Evolutionary conservation across 2,888 invertebrate species (phyloP).

Genomic region (Eupsilia transversa): DNA sequence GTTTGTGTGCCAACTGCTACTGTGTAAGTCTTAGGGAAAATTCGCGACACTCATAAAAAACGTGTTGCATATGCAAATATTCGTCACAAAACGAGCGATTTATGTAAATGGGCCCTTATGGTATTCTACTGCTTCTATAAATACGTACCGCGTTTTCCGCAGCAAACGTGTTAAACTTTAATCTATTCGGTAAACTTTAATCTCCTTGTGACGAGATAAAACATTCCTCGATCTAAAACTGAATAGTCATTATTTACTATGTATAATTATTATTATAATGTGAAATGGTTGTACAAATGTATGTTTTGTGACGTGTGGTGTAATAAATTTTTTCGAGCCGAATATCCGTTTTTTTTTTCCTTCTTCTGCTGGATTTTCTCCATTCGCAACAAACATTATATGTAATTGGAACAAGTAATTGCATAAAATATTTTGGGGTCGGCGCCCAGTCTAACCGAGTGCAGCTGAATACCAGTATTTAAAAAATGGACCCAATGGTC

Average conservation of each 20-base stretch:
- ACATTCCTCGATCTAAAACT: slow-evolving; percentile 70
- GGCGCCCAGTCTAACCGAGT: too few relatives aligned
- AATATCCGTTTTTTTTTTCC: slow-evolving; percentile 36
- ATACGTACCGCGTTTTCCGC: slow-evolving; percentile 6
- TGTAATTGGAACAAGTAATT: too few relatives aligned
- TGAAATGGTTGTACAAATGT: slow-evolving; percentile 85
- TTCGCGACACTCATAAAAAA: neutral
- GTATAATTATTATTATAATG: slow-evolving; percentile 75
- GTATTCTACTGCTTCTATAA: neutral
- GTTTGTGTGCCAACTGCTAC: slow-evolving; percentile 9
- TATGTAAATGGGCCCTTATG: neutral
- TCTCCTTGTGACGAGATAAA: slow-evolving; percentile 64
- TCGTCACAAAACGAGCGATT: slow-evolving; percentile 12
- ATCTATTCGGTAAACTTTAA: slow-evolving; percentile 58
- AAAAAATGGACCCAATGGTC: too few relatives aligned
- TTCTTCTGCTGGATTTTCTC: neutral
- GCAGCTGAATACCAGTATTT: too few relatives aligned
- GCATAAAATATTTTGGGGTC: too few relatives aligned
- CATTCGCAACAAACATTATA: neutral
- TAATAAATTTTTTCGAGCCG: slow-evolving; percentile 85
- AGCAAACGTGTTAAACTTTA: slow-evolving; percentile 21
- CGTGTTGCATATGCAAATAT: neutral
- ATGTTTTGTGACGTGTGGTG: slow-evolving; percentile 87
- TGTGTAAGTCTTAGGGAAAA: neutral
- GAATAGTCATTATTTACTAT: slow-evolving; percentile 73